Percentiles rank a stretch among this genome's conserved stretches.
These are phyloP conservation scores for Paramormyrops hopkinsi DNA, from an alignment of 2,797 vertebrate genomes.

Conservation along the genomic window DNA sequence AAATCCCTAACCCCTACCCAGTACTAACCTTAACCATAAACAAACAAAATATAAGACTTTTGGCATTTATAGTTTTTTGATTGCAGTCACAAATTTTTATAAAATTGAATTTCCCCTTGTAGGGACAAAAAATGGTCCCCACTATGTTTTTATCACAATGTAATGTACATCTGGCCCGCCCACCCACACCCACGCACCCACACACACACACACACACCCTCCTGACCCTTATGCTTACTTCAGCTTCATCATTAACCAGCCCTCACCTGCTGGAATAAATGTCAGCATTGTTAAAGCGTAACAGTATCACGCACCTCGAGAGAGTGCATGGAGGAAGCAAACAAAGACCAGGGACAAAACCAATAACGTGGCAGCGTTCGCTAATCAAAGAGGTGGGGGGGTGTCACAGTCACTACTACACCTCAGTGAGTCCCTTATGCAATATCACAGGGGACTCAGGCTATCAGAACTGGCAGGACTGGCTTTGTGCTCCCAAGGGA, in stretches of 20 bases:
- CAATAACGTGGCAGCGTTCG: slow-evolving; percentile 4
- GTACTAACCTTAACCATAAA: neutral
- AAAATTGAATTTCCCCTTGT: neutral
- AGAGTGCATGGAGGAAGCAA: slow-evolving; percentile 15
- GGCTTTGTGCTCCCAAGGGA: neutral
- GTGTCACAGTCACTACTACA: neutral
- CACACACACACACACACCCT: neutral
- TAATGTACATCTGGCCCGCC: neutral
- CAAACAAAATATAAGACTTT: neutral
- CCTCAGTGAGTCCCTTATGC: neutral
- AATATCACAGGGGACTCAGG: neutral
- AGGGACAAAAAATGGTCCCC: neutral
- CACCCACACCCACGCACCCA: neutral
- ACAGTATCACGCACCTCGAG: slow-evolving; percentile 11
- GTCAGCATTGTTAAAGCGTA: slow-evolving; percentile 52
- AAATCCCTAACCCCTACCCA: neutral
- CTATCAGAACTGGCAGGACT: neutral
- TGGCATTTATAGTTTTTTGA: neutral
- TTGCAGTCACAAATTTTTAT: neutral
- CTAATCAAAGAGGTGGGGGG: neutral
- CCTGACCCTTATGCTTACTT: slow-evolving; percentile 39
- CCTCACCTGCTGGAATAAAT: slow-evolving; percentile 53
- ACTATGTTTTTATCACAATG: neutral
- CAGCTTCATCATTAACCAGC: slow-evolving; percentile 64
- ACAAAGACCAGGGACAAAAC: slow-evolving; percentile 11